Conservation (phyloP, 2,113 vertebrate genomes). For the Neotoma lepida region DNA sequence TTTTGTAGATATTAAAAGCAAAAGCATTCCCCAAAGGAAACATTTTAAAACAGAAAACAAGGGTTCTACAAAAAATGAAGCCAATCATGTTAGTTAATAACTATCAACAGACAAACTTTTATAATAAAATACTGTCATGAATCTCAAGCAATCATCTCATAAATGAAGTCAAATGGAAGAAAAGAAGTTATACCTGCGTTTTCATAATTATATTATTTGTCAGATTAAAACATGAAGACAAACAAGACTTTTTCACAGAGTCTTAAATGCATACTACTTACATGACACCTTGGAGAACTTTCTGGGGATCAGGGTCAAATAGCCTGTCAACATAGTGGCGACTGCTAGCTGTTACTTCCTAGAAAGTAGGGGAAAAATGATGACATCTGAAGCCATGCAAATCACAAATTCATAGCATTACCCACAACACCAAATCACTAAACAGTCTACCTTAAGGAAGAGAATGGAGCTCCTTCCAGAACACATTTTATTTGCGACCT, state of each 20-base stretch:
- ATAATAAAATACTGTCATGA: constrained; percentile 54
- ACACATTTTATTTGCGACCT: background rate
- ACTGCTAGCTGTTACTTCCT: constrained; percentile 99
- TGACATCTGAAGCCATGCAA: constrained; percentile 80
- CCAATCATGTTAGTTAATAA: constrained; percentile 31
- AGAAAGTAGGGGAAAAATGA: constrained; percentile 81
- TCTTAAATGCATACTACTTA: constrained; percentile 89
- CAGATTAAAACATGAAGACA: constrained; percentile 67
- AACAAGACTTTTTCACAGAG: constrained; percentile 75
- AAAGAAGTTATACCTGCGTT: constrained; percentile 63
- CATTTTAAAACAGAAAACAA: constrained; percentile 48
- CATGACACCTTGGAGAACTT: constrained; percentile 99
- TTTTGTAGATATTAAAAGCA: constrained; percentile 60
- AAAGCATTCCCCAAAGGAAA: constrained; percentile 61
- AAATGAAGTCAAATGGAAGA: constrained; percentile 52
- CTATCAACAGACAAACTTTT: constrained; percentile 49
- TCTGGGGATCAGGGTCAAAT: constrained; percentile 98
- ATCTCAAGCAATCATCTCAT: constrained; percentile 44
- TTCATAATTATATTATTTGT: constrained; percentile 60
- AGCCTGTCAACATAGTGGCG: constrained; percentile 99
- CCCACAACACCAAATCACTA: constrained; percentile 51
- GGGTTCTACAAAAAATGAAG: constrained; percentile 27
- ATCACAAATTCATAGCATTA: constrained; percentile 73
- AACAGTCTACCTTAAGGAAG: constrained; percentile 56
- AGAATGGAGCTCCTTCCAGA: constrained; percentile 20